These are phyloP conservation scores for Eupithecia exiguata DNA, from an alignment of 2,888 invertebrate species.

Conservation along the genomic window DNA sequence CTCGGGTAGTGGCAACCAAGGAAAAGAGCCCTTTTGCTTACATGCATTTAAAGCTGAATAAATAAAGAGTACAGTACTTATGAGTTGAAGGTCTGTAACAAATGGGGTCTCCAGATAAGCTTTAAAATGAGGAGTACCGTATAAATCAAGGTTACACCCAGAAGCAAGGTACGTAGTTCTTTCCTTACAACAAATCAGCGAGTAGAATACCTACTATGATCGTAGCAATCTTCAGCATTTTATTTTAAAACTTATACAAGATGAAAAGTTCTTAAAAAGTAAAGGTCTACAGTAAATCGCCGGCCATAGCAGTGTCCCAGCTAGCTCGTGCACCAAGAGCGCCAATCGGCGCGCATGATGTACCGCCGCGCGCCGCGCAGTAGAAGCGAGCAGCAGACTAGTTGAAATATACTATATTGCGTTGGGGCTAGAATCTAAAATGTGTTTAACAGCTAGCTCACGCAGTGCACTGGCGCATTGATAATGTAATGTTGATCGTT, in stretches of 20 bases:
- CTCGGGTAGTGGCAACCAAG: background rate
- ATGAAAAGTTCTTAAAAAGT: background rate
- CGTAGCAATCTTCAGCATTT: background rate
- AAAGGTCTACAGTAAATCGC: background rate
- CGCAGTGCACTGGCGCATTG: background rate
- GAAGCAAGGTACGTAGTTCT: background rate
- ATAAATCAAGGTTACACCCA: background rate
- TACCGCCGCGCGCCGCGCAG: constrained; percentile 83
- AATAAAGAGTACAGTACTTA: background rate
- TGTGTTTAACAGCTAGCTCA: background rate
- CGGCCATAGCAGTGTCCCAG: constrained; percentile 79
- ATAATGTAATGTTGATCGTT: background rate
- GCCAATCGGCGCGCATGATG: constrained; percentile 93
- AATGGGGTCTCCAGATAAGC: background rate
- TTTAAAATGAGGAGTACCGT: background rate
- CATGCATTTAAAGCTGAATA: background rate
- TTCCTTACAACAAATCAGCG: background rate
- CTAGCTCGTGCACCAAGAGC: constrained; percentile 90
- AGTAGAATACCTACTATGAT: background rate
- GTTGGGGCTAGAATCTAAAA: background rate
- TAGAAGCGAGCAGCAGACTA: constrained; percentile 89
- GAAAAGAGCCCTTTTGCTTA: background rate
- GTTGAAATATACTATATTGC: background rate
- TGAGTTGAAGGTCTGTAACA: too few relatives aligned
- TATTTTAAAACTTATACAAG: background rate